phyloP scores from a whole-genome alignment of 1,140 invertebrate genomes.

The Chionoecetes opilio region DNA sequence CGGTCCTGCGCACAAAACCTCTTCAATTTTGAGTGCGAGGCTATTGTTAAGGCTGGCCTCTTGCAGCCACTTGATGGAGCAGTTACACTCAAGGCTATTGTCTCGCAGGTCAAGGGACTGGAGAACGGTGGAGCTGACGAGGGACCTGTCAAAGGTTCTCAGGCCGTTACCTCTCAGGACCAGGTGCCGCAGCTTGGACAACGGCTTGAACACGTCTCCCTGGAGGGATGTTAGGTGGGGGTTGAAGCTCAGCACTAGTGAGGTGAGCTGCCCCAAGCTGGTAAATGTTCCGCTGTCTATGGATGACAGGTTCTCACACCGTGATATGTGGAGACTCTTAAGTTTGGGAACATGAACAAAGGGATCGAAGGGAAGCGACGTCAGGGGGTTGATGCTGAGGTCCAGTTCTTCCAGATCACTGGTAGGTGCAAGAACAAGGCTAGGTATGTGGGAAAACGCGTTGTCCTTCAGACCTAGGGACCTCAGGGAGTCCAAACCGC shows the following conservation, averaged over 20 bases:
- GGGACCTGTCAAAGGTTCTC: slow-evolving; percentile 74
- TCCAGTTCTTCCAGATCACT: slow-evolving; percentile 75
- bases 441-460: slow-evolving; percentile 69
- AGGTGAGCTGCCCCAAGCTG: slow-evolving; percentile 70
- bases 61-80: slow-evolving; percentile 79
- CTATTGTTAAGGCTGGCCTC: slow-evolving; percentile 75
- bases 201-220: slow-evolving; percentile 73
- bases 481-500: slow-evolving; percentile 70
- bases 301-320: slow-evolving; percentile 74
- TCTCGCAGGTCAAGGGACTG: slow-evolving; percentile 79
- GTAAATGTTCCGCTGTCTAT: slow-evolving; percentile 76
- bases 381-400: slow-evolving; percentile 77
- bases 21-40: slow-evolving; percentile 79
- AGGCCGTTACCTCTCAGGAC: slow-evolving; percentile 78
- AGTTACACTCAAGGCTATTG: slow-evolving; percentile 79
- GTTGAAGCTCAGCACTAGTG: slow-evolving; percentile 79
- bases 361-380: slow-evolving; percentile 62
- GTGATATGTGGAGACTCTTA: slow-evolving; percentile 79
- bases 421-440: slow-evolving; percentile 63
- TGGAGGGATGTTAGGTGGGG: slow-evolving; percentile 75
- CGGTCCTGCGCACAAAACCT: slow-evolving; percentile 75
- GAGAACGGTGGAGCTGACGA: slow-evolving; percentile 72
- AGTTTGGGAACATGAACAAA: slow-evolving; percentile 72
- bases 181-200: slow-evolving; percentile 70
- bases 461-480: slow-evolving; percentile 73